Conservation (phyloP, 2,888 invertebrate genomes). For the Volucella bombylans region DNA sequence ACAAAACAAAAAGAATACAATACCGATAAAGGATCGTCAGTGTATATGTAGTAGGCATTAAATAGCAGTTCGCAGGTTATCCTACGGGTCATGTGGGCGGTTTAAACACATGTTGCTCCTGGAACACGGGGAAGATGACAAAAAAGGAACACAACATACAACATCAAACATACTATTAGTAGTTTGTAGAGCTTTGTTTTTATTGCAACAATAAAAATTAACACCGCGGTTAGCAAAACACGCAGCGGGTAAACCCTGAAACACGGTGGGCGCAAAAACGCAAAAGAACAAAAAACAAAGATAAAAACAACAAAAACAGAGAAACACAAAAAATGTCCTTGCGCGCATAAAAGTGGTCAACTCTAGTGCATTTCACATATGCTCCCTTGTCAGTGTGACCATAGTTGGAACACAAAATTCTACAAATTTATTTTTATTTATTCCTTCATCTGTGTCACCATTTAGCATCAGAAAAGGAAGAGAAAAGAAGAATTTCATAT, state of each 20-base stretch:
- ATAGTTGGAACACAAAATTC: no score
- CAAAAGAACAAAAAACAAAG: not conserved
- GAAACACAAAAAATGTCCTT: constrained; percentile 26
- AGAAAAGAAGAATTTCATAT: no score
- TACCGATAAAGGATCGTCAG: constrained; percentile 64
- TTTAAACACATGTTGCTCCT: constrained; percentile 69
- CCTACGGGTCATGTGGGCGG: constrained; percentile 65
- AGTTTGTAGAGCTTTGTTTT: constrained; percentile 74
- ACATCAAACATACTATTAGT: constrained; percentile 72
- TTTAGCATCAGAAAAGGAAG: no score
- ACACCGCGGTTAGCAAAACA: constrained; percentile 74
- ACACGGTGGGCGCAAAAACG: constrained; percentile 59
- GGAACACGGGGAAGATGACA: constrained; percentile 35
- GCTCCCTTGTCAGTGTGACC: not conserved
- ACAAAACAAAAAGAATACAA: not conserved
- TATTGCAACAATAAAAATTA: constrained; percentile 74
- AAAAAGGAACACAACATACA: constrained; percentile 60
- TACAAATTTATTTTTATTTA: no score
- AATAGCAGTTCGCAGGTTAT: constrained; percentile 66
- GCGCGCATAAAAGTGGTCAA: constrained; percentile 64
- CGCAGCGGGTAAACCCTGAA: constrained; percentile 73
- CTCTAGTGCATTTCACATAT: constrained; percentile 31
- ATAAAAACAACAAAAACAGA: not conserved
- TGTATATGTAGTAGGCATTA: constrained; percentile 55
- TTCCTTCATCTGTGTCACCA: no score